Conservation (phyloP, 2,888 invertebrate species). For the Chouioia cunea region DNA sequence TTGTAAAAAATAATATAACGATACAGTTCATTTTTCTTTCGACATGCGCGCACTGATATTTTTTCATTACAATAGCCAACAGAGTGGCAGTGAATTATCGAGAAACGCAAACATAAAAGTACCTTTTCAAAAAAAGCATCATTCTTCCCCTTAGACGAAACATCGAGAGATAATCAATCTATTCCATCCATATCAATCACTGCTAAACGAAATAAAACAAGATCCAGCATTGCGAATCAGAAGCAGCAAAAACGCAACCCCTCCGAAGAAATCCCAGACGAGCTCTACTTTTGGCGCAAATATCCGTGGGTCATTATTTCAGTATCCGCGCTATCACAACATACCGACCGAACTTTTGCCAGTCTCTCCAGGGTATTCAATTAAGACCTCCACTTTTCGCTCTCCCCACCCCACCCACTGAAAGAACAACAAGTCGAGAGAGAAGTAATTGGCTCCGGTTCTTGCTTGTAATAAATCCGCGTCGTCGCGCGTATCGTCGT, state of each 20-base stretch:
- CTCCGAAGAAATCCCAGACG: neutral
- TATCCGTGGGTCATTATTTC: constrained; percentile 32
- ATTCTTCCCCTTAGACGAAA: neutral
- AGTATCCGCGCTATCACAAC: constrained; percentile 14
- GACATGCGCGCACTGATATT: neutral
- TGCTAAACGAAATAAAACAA: constrained; percentile 21
- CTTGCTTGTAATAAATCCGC: constrained; percentile 55
- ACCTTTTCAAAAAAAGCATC: constrained; percentile 5
- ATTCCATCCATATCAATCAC: constrained; percentile 28
- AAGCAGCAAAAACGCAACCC: neutral
- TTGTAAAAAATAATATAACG: neutral
- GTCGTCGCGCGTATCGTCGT: constrained; percentile 26
- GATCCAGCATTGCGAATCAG: neutral
- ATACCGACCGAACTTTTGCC: constrained; percentile 8
- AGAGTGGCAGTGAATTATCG: too few species aligned
- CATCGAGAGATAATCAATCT: constrained; percentile 23
- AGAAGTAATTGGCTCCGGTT: constrained; percentile 55
- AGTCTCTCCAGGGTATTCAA: constrained; percentile 23
- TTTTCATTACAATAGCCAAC: too few species aligned
- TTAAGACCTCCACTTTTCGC: constrained; percentile 31
- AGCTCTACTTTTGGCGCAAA: constrained; percentile 23
- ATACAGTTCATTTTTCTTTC: neutral
- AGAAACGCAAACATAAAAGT: neutral
- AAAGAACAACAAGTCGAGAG: constrained; percentile 37
- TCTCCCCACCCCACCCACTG: neutral